These are phyloP conservation scores for Parus major DNA, from an alignment of 2,113 vertebrate species.

Conservation along the genomic window DNA sequence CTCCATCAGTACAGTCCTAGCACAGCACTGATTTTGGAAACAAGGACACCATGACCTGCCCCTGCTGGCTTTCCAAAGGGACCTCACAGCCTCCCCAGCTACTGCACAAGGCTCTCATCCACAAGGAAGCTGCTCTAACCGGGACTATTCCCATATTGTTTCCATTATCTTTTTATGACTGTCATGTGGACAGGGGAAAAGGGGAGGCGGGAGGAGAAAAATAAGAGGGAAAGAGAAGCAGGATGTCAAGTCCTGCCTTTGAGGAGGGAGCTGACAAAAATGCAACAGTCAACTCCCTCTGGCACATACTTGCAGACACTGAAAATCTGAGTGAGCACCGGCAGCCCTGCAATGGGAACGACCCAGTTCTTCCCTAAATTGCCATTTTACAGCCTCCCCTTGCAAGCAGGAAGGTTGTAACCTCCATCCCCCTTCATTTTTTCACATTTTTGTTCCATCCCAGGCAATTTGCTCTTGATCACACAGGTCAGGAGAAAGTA, in stretches of 20 bases:
- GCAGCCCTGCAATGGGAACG: accelerated
- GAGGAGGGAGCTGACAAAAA: conserved; percentile 38
- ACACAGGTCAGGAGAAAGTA: neutral
- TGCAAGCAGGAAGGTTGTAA: neutral
- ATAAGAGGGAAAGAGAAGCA: conserved; percentile 13
- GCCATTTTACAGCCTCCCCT: neutral
- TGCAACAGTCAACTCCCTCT: neutral
- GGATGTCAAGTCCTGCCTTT: conserved; percentile 1
- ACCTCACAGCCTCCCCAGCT: neutral
- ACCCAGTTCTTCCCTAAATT: neutral
- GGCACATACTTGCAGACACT: neutral
- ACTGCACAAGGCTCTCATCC: neutral
- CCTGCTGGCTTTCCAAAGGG: neutral
- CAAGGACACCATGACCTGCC: accelerated
- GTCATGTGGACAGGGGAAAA: conserved; percentile 34
- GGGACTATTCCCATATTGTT: conserved; percentile 37
- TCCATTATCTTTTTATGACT: conserved; percentile 61
- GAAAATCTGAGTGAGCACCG: neutral
- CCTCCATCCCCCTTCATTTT: neutral
- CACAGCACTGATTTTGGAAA: neutral
- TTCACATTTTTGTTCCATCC: neutral
- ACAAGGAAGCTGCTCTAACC: conserved; percentile 34
- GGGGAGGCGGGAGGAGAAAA: neutral
- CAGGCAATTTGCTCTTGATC: neutral
- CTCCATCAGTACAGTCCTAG: accelerated